Evolutionary conservation across 1,140 invertebrate genomes (phyloP), one percentile per base, ranked within the genome.

Genomic region (Arion vulgaris): DNA sequence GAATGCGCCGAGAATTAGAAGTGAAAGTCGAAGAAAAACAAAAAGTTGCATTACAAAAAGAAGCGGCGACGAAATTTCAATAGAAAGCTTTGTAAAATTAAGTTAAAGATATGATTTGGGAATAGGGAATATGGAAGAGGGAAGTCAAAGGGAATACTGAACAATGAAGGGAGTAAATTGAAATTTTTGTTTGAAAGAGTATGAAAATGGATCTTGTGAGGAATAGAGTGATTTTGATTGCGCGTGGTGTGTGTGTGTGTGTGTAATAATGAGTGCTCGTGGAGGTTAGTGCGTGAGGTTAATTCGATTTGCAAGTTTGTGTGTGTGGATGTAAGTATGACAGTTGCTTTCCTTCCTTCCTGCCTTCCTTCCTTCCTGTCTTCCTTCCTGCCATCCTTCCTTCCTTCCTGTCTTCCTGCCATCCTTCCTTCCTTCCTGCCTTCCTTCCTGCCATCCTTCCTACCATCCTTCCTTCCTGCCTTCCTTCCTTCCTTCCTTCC

Each of bases 211-310:
- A 45, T 45, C 41, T 45, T 7, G 15, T 45, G 15, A 45, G 41
- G 41, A 45, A 26, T 5, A 66, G 26, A 32, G 7, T 66, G 57
- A 32, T 23, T 66, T n/a, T 32, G 7, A 66, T 66, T 66, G 32
- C 26, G 32, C 7, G 57, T 66, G 23, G 26, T 77, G 41, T 57
- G 26, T 28, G 75, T 76, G 7, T 49, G 41, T 26, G 39, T 53
- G 41, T 53, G 74, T 76, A 4, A 26, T 39, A 51, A 36, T 38
- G 45, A 69, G 0, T 68, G 39, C 68, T 4, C 45, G 68, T 69
- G 78, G 69, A 41, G 26, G 78, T 80, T 38, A n/a, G 78, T 71
- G 68, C 28, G 78, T 41, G 68, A n/a, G 66, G 38, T 32, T 69
- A n/a, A n/a, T n/a, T n/a, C n/a, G n/a, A n/a, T n/a, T n/a, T n/a